Conservation (phyloP, 1,140 invertebrate species). For the Eumaeus atala region DNA sequence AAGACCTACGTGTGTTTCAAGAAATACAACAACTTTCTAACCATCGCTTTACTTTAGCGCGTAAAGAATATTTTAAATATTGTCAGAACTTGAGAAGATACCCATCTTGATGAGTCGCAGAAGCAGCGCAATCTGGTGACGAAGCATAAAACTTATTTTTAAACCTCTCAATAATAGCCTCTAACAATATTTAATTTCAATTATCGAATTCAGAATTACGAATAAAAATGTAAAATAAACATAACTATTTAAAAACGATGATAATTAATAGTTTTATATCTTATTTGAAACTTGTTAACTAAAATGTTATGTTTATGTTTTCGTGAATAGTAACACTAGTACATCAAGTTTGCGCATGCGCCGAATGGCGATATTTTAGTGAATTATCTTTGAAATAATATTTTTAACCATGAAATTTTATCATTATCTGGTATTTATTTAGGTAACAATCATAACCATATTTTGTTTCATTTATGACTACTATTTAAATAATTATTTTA, state of each 20-base stretch:
- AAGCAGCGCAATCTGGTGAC: too few relatives aligned
- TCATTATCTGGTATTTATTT: conserved; percentile 62
- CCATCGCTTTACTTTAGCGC: too few relatives aligned
- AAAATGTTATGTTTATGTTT: neutral
- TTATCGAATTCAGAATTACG: too few relatives aligned
- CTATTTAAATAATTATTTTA: conserved; percentile 35
- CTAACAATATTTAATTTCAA: too few relatives aligned
- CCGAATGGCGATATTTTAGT: conserved; percentile 72
- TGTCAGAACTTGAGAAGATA: too few relatives aligned
- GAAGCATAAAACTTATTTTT: too few relatives aligned
- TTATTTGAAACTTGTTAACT: neutral
- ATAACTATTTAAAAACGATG: neutral
- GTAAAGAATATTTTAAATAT: too few relatives aligned
- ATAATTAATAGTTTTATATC: neutral
- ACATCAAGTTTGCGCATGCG: conserved; percentile 69
- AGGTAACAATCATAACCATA: conserved; percentile 51
- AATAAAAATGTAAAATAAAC: neutral
- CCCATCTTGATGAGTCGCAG: too few relatives aligned
- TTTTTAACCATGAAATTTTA: conserved; percentile 71
- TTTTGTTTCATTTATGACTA: conserved; percentile 35
- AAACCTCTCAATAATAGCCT: too few relatives aligned
- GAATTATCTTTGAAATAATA: conserved; percentile 71
- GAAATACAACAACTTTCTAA: too few relatives aligned
- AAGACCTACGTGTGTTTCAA: too few relatives aligned
- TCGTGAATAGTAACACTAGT: conserved; percentile 42